Evolutionary conservation across 30 jellyfish, hydroid and myxozoan species (phyloP).

Genomic region (Mastigias papua): DNA sequence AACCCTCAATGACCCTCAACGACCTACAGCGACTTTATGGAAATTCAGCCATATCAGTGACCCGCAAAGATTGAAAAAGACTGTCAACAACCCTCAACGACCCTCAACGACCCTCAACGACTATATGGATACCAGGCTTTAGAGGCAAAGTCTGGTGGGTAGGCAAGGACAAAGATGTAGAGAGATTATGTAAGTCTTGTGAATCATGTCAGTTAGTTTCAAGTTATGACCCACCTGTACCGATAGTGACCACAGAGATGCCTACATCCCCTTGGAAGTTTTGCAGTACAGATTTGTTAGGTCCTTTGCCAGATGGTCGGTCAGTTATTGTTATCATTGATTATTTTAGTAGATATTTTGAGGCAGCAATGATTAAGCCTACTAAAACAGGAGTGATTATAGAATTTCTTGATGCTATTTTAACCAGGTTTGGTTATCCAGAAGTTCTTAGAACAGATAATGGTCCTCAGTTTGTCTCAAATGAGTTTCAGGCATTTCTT

Average conservation of each 20-base stretch:
- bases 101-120: too few species aligned
- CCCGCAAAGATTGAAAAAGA: conserved; percentile 15
- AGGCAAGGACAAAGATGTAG: conserved; percentile 26
- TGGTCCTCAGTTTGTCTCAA: conserved; percentile 3
- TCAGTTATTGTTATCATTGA: conserved; percentile 36
- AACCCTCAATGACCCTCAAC: too few species aligned
- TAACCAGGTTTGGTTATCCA: conserved; percentile 2
- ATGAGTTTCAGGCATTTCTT: background rate
- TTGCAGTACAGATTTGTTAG: conserved; percentile 32
- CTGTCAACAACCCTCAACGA: too few species aligned
- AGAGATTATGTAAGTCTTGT: conserved; percentile 16
- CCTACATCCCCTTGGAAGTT: conserved; percentile 44
- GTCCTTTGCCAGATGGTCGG: conserved; percentile 60
- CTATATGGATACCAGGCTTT: too few species aligned
- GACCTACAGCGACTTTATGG: too few species aligned
- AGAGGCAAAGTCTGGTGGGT: conserved; percentile 62
- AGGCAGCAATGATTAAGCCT: background rate
- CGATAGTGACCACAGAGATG: conserved; percentile 17
- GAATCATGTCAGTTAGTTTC: conserved; percentile 53
- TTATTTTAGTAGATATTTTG: background rate
- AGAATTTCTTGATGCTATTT: background rate
- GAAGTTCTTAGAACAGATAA: conserved; percentile 3
- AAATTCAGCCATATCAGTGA: too few species aligned
- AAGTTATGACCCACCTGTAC: conserved; percentile 34
- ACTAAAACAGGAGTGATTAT: background rate